Percentiles rank a stretch among this genome's conserved stretches.
These are phyloP conservation scores for Meiosimyza platycephala DNA, from an alignment of 2,888 invertebrate genomes.

Conservation along the genomic window DNA sequence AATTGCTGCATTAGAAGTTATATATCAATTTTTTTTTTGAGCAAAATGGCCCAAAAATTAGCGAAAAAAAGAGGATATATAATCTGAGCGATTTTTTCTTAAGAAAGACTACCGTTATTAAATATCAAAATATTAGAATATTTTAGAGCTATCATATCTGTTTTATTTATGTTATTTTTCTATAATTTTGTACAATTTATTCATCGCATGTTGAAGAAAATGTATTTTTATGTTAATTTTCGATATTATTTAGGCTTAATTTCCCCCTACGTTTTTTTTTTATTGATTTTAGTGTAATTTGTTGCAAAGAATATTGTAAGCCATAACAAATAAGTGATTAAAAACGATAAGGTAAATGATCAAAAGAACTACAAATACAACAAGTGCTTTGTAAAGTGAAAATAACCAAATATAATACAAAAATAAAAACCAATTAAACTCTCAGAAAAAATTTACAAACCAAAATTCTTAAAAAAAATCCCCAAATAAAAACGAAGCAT, in stretches of 20 bases:
- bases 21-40: too few species aligned
- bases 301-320: too few species aligned
- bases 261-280: background rate
- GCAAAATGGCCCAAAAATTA: too few species aligned
- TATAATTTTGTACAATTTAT: too few species aligned
- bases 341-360: background rate
- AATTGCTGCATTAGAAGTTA: too few species aligned
- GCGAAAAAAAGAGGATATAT: too few species aligned
- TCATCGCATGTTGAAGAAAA: too few species aligned
- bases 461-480: constrained; percentile 39
- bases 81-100: too few species aligned
- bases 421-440: too few species aligned
- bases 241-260: background rate
- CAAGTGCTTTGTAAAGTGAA: background rate
- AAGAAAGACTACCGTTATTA: too few species aligned
- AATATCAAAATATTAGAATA: too few species aligned
- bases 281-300: background rate
- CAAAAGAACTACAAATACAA: background rate
- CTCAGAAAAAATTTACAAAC: background rate
- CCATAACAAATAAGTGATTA: background rate
- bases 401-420: background rate
- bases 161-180: background rate
- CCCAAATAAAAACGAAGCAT: background rate
- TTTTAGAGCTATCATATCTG: background rate
- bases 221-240: too few species aligned